Percentiles rank a stretch among this genome's conserved stretches.
These are phyloP conservation scores for Leptinotarsa haldemani DNA, from an alignment of 2,888 invertebrate genomes.

Conservation along the genomic window DNA sequence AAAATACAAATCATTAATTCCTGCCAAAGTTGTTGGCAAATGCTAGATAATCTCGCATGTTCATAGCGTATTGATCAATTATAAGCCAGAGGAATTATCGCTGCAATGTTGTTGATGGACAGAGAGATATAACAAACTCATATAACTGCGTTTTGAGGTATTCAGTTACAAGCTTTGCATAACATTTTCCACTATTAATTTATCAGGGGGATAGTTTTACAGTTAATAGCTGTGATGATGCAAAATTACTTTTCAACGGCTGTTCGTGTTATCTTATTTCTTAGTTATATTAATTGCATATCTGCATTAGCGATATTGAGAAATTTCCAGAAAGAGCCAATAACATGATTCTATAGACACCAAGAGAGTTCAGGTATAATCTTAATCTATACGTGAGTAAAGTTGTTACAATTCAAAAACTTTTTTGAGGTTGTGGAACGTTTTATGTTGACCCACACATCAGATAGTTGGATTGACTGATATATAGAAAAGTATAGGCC, in stretches of 20 bases:
- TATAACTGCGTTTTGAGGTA: slow-evolving; percentile 29
- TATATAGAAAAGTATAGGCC: too few species aligned
- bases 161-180: slow-evolving; percentile 33
- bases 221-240: slow-evolving; percentile 34
- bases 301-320: neutral
- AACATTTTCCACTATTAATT: slow-evolving; percentile 38
- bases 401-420: neutral
- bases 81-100: slow-evolving; percentile 42
- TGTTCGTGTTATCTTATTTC: slow-evolving; percentile 31
- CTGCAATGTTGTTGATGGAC: slow-evolving; percentile 43
- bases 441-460: too few species aligned
- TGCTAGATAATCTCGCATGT: slow-evolving; percentile 40
- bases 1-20: neutral
- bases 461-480: too few species aligned
- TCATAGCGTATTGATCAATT: slow-evolving; percentile 45
- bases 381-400: neutral
- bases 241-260: slow-evolving; percentile 35
- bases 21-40: neutral
- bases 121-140: slow-evolving; percentile 39
- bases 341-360: neutral
- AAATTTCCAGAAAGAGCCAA: neutral
- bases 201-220: slow-evolving; percentile 37
- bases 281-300: slow-evolving; percentile 29
- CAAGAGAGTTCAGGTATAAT: neutral
- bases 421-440: too few species aligned